phyloP scores from a whole-genome alignment of 2,113 vertebrate species.

The Cinclus cinclus region DNA sequence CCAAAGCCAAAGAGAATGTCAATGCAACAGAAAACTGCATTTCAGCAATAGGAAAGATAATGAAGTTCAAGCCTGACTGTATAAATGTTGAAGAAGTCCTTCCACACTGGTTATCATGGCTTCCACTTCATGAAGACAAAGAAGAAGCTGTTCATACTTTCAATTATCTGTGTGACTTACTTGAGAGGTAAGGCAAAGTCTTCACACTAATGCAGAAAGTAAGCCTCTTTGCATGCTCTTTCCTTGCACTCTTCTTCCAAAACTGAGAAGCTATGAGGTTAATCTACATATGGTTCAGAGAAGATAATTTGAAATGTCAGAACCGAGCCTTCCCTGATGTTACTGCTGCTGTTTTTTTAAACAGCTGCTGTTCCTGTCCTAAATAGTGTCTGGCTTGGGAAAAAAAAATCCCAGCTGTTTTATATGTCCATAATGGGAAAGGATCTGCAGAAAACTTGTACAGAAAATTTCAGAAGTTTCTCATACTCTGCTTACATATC shows the following conservation, averaged over 20 bases:
- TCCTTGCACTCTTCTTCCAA: background rate
- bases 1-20: constrained; percentile 93
- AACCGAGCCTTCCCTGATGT: background rate
- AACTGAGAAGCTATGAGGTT: background rate
- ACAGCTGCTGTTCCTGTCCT: background rate
- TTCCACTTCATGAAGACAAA: constrained; percentile 96
- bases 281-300: background rate
- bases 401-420: background rate
- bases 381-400: background rate
- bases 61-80: constrained; percentile 94
- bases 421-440: background rate
- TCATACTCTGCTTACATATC: background rate
- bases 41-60: constrained; percentile 96
- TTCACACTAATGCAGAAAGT: background rate
- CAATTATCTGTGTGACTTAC: constrained; percentile 94
- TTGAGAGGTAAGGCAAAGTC: constrained; percentile 84
- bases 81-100: constrained; percentile 91
- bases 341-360: background rate
- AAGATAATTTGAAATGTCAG: background rate
- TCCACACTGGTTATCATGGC: constrained; percentile 97
- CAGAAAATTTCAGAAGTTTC: background rate
- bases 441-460: background rate
- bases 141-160: constrained; percentile 97
- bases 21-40: constrained; percentile 99
- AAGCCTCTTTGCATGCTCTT: background rate